Evolutionary conservation across 2,113 vertebrate genomes (phyloP), one percentile per base, ranked within the genome.

Genomic region (Erythrocercus mccallii): DNA sequence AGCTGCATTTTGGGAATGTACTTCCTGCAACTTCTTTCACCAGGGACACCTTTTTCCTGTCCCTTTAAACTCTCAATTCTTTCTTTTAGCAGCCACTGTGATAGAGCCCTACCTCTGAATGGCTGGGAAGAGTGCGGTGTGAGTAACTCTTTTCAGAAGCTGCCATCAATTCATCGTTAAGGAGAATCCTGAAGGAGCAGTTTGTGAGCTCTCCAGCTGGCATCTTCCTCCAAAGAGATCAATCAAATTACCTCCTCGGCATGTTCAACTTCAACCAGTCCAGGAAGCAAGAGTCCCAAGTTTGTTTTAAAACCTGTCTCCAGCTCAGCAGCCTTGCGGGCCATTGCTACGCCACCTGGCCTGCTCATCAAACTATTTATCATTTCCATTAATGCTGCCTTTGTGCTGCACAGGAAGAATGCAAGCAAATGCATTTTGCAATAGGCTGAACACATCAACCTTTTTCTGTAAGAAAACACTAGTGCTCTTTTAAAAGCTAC

Each of bases 151-250:
- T 97, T 97, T 97, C 88, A 96, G 92, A 97, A 96, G 92, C 83
- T 97, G 90, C 68, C 96, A 97, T 98, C 97, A 97, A 98, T 98
- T 97, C 93, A 96, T 92, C 93, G 96, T 97, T 98, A 97, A 96
- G 91, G 90, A 97, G 95, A 97, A 92, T 95, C 96, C 95, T 97
- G 92, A 96, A 98, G 97, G 96, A 97, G 86, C 47, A 94, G 92
- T 93, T 93, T 97, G 91, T 95, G 94, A 94, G 83, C 92, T 95
- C 87, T 98, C 96, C 97, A 98, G 96, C 97, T 98, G 97, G 97
- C 97, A 92, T 50, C 86, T 69, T 81, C 85, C 93, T 96, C 94
- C 90, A 82, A 92, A 97, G 92, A 97, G 94, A 98, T 98, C 97
- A 98, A 97, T 98, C 98, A 98, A 86, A 85, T 84, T 24, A 81